Conservation (phyloP, 2,113 vertebrate genomes). For the Podarcis cretensis region DNA sequence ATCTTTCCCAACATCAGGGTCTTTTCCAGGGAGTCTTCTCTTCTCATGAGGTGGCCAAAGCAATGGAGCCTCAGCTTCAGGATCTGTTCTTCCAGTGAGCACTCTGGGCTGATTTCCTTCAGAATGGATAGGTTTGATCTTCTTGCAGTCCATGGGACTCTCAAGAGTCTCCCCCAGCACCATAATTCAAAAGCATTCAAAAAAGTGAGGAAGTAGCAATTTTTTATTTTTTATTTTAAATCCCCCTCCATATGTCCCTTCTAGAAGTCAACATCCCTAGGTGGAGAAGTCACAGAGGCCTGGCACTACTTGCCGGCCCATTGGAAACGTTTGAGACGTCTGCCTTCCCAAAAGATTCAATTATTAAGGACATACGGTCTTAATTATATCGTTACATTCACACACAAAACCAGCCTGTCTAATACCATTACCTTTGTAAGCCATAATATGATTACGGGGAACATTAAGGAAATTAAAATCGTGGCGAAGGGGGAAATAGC, state of each 20-base stretch:
- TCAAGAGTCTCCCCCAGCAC: too few species aligned
- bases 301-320: background rate
- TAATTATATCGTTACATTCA: slow-evolving; percentile 19
- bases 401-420: background rate
- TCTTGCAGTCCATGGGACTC: too few species aligned
- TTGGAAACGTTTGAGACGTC: background rate
- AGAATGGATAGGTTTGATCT: too few species aligned
- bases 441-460: slow-evolving; percentile 22
- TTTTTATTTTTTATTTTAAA: too few species aligned
- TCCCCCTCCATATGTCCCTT: background rate
- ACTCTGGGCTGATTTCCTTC: too few species aligned
- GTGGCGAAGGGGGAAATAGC: slow-evolving; percentile 18
- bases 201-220: background rate
- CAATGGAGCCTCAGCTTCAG: too few species aligned
- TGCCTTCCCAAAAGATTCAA: background rate
- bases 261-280: background rate
- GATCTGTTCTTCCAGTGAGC: too few species aligned
- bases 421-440: background rate
- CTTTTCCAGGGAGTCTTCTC: too few species aligned
- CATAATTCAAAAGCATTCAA: too few species aligned
- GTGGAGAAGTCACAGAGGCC: background rate
- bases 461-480: slow-evolving; percentile 30
- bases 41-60: too few species aligned
- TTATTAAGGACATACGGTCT: slow-evolving; percentile 3
- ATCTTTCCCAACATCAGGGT: too few species aligned